phyloP scores from a whole-genome alignment of 53 echinoderm and acorn worm species.

The Temnopleurus reevesii region DNA sequence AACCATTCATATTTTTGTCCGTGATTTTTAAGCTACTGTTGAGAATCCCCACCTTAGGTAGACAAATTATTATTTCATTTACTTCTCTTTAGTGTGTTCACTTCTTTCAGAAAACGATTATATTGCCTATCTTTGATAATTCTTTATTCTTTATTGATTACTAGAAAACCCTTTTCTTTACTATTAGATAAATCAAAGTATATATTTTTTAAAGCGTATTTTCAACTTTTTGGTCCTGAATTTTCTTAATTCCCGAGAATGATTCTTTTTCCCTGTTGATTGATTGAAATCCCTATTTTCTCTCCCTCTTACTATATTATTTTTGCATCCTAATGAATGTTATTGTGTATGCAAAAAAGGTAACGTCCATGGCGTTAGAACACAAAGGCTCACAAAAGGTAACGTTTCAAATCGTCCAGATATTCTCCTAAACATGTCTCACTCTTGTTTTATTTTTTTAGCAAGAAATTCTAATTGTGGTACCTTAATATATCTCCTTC shows the following conservation, averaged over 20 bases:
- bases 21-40: too few relatives aligned
- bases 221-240: background rate
- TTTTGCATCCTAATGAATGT: constrained; percentile 45
- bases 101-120: too few relatives aligned
- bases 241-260: background rate
- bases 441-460: background rate
- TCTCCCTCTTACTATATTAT: background rate
- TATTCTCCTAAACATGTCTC: background rate
- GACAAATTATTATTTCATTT: too few relatives aligned
- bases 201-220: background rate
- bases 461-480: constrained; percentile 26
- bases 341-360: constrained; percentile 40
- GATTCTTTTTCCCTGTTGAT: background rate
- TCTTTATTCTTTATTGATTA: background rate
- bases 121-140: background rate
- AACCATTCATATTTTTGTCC: too few relatives aligned
- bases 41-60: too few relatives aligned
- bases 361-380: constrained; percentile 13
- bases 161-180: background rate
- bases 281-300: constrained; percentile 8
- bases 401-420: background rate
- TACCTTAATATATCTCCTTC: background rate
- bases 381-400: constrained; percentile 34
- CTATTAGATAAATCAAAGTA: background rate
- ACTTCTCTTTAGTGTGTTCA: too few relatives aligned